Evolutionary conservation across 2,888 invertebrate species (phyloP).

Genomic region (Myopa testacea): DNA sequence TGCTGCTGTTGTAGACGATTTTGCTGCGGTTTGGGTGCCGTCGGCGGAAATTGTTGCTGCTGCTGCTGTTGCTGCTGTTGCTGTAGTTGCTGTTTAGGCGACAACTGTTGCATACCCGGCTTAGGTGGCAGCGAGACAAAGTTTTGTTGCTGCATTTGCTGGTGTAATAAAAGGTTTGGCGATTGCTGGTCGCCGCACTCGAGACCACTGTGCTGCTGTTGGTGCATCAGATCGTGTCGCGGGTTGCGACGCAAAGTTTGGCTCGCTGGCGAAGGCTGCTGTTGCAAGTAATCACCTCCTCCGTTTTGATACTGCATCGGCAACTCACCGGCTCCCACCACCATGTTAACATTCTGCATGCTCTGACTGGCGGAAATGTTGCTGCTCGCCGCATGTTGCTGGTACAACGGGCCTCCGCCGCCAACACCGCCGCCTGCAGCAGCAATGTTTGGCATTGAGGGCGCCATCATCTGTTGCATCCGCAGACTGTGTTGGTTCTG

Average conservation of each 20-base stretch:
- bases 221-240: conserved; percentile 49
- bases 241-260: conserved; percentile 56
- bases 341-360: conserved; percentile 67
- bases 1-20: conserved; percentile 48
- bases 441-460: conserved; percentile 68
- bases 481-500: conserved; percentile 63
- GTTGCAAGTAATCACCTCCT: conserved; percentile 33
- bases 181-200: conserved; percentile 47
- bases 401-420: conserved; percentile 49
- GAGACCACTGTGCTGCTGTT: conserved; percentile 44
- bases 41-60: conserved; percentile 54
- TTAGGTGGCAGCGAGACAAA: conserved; percentile 61
- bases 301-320: conserved; percentile 53
- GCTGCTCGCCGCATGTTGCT: conserved; percentile 47
- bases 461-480: conserved; percentile 68
- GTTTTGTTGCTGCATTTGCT: conserved; percentile 62
- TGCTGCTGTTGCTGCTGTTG: conserved; percentile 54
- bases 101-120: conserved; percentile 52
- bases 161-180: conserved; percentile 75
- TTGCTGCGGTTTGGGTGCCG: conserved; percentile 52
- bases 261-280: conserved; percentile 49
- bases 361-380: conserved; percentile 66
- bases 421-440: conserved; percentile 12
- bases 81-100: conserved; percentile 50
- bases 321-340: conserved; percentile 38